Percentiles rank a stretch among this genome's conserved stretches.
These are phyloP conservation scores for Parambassis ranga DNA, from an alignment of 2,797 vertebrate genomes.

Conservation along the genomic window DNA sequence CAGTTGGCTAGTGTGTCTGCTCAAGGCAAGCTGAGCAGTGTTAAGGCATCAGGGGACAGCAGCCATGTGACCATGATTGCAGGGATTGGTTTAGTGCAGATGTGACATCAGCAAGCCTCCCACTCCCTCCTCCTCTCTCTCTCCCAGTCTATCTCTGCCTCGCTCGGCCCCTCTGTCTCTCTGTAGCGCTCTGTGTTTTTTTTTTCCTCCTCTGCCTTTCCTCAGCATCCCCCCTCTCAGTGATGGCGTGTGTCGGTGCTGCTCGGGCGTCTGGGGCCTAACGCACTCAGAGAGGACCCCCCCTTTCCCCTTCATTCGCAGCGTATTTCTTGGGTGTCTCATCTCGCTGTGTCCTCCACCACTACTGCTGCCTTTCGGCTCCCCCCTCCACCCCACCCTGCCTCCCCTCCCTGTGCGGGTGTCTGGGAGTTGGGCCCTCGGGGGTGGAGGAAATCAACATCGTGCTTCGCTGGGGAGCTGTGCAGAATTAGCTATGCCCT, in stretches of 20 bases:
- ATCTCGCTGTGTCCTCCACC: slow-evolving; percentile 36
- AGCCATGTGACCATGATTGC: slow-evolving; percentile 72
- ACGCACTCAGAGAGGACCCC: slow-evolving; percentile 39
- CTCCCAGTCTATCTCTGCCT: slow-evolving; percentile 35
- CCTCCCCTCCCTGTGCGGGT: slow-evolving; percentile 52
- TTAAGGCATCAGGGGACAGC: slow-evolving; percentile 67
- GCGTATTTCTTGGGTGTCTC: slow-evolving; percentile 37
- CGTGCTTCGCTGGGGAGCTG: slow-evolving; percentile 59
- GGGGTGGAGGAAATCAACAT: slow-evolving; percentile 65
- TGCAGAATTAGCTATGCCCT: slow-evolving; percentile 72
- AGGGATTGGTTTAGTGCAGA: slow-evolving; percentile 77
- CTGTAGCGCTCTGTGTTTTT: slow-evolving; percentile 34
- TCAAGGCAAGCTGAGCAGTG: slow-evolving; percentile 48
- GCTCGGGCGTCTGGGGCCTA: slow-evolving; percentile 70
- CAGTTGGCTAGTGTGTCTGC: slow-evolving; percentile 37
- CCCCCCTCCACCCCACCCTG: slow-evolving; percentile 7
- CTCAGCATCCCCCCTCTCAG: slow-evolving; percentile 76
- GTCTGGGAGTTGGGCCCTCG: slow-evolving; percentile 60
- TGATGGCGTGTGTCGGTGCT: slow-evolving; percentile 76
- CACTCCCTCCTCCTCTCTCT: slow-evolving; percentile 50
- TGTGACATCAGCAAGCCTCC: slow-evolving; percentile 78
- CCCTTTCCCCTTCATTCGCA: slow-evolving; percentile 35
- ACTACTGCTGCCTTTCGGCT: slow-evolving; percentile 15
- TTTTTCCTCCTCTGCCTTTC: slow-evolving; percentile 51
- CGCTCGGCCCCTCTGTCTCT: slow-evolving; percentile 33